Evolutionary conservation across 2,888 invertebrate genomes (phyloP).

Genomic region (Philereme transversata): DNA sequence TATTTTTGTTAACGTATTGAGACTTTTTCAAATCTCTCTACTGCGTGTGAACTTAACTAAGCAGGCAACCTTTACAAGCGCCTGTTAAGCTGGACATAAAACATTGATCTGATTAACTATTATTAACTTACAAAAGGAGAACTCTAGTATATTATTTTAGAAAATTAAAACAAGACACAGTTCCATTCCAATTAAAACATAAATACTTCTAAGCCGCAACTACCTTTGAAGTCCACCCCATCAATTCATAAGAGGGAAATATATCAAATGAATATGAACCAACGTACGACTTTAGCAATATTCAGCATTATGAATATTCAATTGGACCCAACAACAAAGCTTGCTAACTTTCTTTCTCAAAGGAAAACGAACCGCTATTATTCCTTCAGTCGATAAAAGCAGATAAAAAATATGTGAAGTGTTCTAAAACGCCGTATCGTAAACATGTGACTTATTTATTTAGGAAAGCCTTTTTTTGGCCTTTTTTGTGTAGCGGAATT

Average conservation of each 20-base stretch:
- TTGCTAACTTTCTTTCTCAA: slow-evolving; percentile 46
- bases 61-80: too few relatives aligned
- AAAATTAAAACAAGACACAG: too few relatives aligned
- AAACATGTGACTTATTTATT: slow-evolving; percentile 54
- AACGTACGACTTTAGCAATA: slow-evolving; percentile 36
- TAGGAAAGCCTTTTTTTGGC: slow-evolving; percentile 42
- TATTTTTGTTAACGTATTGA: too few relatives aligned
- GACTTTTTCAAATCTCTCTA: too few relatives aligned
- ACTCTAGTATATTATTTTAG: too few relatives aligned
- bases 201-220: slow-evolving; percentile 12
- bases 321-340: slow-evolving; percentile 43
- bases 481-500: slow-evolving; percentile 40
- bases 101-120: too few relatives aligned
- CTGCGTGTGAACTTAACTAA: too few relatives aligned
- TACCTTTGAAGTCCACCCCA: slow-evolving; percentile 24
- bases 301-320: slow-evolving; percentile 60
- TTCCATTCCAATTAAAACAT: slow-evolving; percentile 8
- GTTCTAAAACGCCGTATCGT: slow-evolving; percentile 47
- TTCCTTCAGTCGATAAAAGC: slow-evolving; percentile 51
- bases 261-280: slow-evolving; percentile 21
- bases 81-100: too few relatives aligned
- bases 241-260: slow-evolving; percentile 19
- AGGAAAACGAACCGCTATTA: slow-evolving; percentile 48
- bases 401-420: slow-evolving; percentile 51
- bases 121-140: too few relatives aligned